Evolutionary conservation across 2,113 vertebrate species (phyloP), one percentile per base, ranked within the genome.

Genomic region (Octodon degus): DNA sequence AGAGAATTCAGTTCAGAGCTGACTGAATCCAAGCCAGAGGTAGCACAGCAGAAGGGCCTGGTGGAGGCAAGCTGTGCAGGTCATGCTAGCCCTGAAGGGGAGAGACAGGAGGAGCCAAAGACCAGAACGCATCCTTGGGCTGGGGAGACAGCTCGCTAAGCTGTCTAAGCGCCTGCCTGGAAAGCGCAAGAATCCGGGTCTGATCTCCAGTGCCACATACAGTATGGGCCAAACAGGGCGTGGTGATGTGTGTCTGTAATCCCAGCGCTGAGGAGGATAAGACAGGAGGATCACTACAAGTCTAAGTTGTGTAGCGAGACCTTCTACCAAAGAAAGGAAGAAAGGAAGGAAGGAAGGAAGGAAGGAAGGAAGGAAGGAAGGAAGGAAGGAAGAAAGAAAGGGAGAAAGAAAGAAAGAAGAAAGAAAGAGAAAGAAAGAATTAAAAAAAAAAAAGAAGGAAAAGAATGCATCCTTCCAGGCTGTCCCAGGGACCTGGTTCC

Each of bases 311-410:
- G 16, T 58, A 58, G 55, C 16, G 55, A 58, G 55, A 58, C 16
- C 16, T 5, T 58, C 16, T 58, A 58, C 4, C 16, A 58, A 58
- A 58, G 14, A 58, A 17, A 58, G 14, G 17, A 5, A 58, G 4
- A 17, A 19, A 58, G 3, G 16, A 1, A 58, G 16, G 16, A 4
- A 16, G 55, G 24, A 43, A 20, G 13, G 2, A 4, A 55, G 13
- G 0, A 16, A 55, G 13, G 0, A 8, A 55, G 13, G 16, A 0
- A 55, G 13, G 16, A 2, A 55, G 55, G 24, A 43, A 20, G 13
- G 2, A 4, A 55, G 13, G 0, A 16, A 55, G 13, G 0, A 8
- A 50, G 47, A 50, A 8, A 50, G 13, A 16, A 4, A 55, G 13
- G 0, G 13, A 55, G 13, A 3, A 16, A 55, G 13, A 16, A 16